These are phyloP conservation scores for Sciurus carolinensis DNA, from an alignment of 2,797 vertebrate species.

Conservation along the genomic window DNA sequence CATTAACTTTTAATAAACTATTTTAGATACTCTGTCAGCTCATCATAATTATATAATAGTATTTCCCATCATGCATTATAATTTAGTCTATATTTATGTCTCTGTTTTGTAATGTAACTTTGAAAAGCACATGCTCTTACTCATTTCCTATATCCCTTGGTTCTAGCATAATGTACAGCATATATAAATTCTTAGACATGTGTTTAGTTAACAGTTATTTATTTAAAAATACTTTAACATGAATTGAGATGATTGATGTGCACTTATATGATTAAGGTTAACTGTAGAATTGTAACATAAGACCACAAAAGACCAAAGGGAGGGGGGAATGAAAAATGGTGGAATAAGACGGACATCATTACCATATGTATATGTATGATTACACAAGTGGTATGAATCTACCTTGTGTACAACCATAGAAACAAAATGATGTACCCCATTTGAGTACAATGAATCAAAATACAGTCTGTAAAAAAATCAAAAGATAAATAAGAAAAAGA, in stretches of 20 bases:
- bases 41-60: background rate
- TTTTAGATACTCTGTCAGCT: background rate
- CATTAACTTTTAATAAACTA: background rate
- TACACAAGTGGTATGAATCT: no score
- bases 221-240: background rate
- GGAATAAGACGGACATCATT: no score
- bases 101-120: background rate
- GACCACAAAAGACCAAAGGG: background rate
- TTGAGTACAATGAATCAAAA: no score
- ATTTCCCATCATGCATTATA: background rate
- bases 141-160: background rate
- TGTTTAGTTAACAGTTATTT: background rate
- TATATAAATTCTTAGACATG: background rate
- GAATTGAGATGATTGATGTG: background rate
- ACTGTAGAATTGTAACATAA: background rate
- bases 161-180: background rate
- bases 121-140: background rate
- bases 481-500: no score
- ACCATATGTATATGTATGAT: no score
- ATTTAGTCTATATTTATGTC: background rate
- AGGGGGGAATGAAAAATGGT: no score
- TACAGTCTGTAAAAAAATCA: no score
- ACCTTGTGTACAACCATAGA: no score
- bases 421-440: no score
- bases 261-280: conserved; percentile 12